These are phyloP conservation scores for Hippocampus zosterae DNA, from an alignment of 2,113 vertebrate species.

Conservation along the genomic window DNA sequence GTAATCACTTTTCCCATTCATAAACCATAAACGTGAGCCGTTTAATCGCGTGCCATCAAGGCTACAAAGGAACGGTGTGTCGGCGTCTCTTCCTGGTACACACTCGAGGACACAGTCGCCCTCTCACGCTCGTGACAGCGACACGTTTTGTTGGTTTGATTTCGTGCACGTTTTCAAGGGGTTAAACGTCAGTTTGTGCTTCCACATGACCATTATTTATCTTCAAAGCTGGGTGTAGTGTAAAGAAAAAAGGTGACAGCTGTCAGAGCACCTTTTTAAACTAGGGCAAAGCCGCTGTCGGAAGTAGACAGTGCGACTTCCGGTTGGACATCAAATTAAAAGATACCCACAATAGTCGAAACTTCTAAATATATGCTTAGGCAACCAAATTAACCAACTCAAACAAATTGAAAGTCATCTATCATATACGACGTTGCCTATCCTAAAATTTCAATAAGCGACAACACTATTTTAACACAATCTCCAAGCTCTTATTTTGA, in stretches of 20 bases:
- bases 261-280: slow-evolving; percentile 39
- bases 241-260: slow-evolving; percentile 28
- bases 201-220: not conserved
- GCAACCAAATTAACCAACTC: not conserved
- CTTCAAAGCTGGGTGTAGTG: not conserved
- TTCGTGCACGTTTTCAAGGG: not conserved
- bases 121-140: not conserved
- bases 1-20: not conserved
- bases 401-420: not conserved
- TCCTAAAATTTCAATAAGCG: not conserved
- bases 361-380: not conserved
- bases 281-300: not conserved
- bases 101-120: slow-evolving; percentile 5
- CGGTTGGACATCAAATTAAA: slow-evolving; percentile 28
- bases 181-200: not conserved
- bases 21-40: not conserved
- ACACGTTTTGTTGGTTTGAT: not conserved
- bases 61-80: slow-evolving; percentile 20
- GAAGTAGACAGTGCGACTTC: slow-evolving; percentile 4
- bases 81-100: slow-evolving; percentile 57
- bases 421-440: not conserved
- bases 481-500: slow-evolving; percentile 42
- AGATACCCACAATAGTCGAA: not conserved
- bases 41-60: not conserved
- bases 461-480: not conserved